Evolutionary conservation across 1,140 invertebrate species (phyloP), one percentile per base, ranked within the genome.

Genomic region (Euwallacea fornicatus): DNA sequence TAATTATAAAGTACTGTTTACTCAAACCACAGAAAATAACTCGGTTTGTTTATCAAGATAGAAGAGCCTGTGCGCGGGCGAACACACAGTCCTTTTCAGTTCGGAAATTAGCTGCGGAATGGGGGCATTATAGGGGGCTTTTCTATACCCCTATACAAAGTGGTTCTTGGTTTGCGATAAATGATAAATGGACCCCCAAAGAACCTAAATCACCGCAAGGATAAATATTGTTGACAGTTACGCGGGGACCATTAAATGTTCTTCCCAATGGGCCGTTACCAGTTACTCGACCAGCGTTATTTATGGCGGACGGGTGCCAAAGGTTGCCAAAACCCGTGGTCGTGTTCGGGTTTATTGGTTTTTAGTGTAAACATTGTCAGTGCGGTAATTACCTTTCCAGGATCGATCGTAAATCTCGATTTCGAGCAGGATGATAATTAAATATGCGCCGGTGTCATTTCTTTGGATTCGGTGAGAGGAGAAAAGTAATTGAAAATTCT

Each of bases 41-140:
- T 71, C 43, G 69, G 69, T 71, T 71, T 71, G 69, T 71, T 66
- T 71, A 71, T 71, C 69, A 71, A 71, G 69, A 71, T 71, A 64
- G 21, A 33, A 33, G 21, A 33, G 50, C n/a, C 10, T 13, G n/a
- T 53, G 7, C 7, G 50, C n/a, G 50, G 16, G n/a, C 50, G 50
- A 53, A 13, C n/a, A n/a, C 50, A 8, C 7, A n/a, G 50, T n/a
- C 7, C n/a, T n/a, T 53, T 53, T 53, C 50, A 53, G 50, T 53
- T 13, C 6, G 50, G n/a, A 53, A 8, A 13, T 8, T 33, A 33
- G 21, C 21, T 33, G 21, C 21, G 21, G 21, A 33, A 33, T 33
- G 21, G 21, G 21, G 21, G 21, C 21, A 33, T 33, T 33, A 33
- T 33, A 33, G 21, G 21, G 21, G 21, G 21, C 21, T 33, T 33